A percentile compares a stretch with the other conserved stretches of the same genome.
phyloP scores from a whole-genome alignment of 2,797 vertebrate species.

The Chrysocyon brachyurus region DNA sequence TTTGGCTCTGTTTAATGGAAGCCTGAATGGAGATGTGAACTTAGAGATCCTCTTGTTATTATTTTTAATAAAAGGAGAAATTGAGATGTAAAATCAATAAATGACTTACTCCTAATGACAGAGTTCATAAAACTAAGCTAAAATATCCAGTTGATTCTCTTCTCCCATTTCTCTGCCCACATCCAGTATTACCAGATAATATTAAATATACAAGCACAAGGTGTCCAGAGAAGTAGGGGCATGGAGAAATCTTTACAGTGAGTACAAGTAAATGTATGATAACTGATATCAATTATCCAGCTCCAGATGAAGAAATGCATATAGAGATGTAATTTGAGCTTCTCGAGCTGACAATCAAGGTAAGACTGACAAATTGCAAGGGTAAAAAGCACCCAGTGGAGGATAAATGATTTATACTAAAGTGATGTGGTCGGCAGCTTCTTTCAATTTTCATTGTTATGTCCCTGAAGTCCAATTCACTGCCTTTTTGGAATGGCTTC shows the following conservation, averaged over 20 bases:
- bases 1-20: constrained; percentile 5
- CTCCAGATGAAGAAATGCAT: constrained; percentile 20
- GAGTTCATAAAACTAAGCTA: not conserved
- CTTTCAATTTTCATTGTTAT: constrained; percentile 78
- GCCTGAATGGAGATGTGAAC: not conserved
- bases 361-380: constrained; percentile 64
- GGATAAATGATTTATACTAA: constrained; percentile 73
- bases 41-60: not conserved
- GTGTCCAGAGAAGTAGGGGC: not conserved
- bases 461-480: constrained; percentile 71
- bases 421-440: constrained; percentile 49
- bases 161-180: not conserved
- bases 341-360: constrained; percentile 72
- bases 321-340: constrained; percentile 57
- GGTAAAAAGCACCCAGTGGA: constrained; percentile 61
- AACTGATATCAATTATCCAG: constrained; percentile 22
- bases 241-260: not conserved
- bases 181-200: not conserved
- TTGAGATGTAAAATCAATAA: not conserved
- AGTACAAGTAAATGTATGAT: constrained; percentile 24
- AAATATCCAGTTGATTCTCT: not conserved
- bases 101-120: not conserved
- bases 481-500: constrained; percentile 78
- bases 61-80: constrained; percentile 53
- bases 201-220: not conserved